These are phyloP conservation scores for Drosophila parthenogenetica DNA, from an alignment of 2,888 invertebrate species.

Conservation along the genomic window DNA sequence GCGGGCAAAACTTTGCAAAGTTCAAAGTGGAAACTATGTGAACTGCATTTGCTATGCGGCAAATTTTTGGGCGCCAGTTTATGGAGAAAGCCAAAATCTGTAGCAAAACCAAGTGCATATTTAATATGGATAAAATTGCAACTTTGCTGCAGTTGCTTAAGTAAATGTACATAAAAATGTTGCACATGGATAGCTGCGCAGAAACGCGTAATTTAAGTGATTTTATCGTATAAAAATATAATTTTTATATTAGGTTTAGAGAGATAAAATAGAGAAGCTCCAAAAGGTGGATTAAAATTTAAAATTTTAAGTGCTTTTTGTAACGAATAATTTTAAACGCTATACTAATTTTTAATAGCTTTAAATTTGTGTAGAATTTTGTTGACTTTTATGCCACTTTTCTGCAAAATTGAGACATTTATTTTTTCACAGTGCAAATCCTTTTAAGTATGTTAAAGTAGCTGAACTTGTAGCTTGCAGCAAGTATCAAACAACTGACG, in stretches of 20 bases:
- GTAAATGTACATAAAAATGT: background rate
- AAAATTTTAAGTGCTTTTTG: no score
- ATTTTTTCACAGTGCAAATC: background rate
- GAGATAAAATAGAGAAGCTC: no score
- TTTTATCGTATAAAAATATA: background rate
- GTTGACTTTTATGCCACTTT: no score
- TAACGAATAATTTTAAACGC: no score
- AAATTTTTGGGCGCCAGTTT: slow-evolving; percentile 31
- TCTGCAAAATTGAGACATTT: no score
- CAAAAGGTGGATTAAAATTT: no score
- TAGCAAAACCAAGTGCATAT: slow-evolving; percentile 5
- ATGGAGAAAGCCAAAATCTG: slow-evolving; percentile 11
- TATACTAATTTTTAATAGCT: no score
- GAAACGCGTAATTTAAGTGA: background rate
- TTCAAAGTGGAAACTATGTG: slow-evolving; percentile 64
- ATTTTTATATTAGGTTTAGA: background rate
- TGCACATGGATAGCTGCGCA: background rate
- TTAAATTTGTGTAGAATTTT: no score
- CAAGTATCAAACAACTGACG: slow-evolving; percentile 7
- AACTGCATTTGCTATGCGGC: slow-evolving; percentile 73
- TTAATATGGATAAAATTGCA: slow-evolving; percentile 19
- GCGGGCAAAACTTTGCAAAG: slow-evolving; percentile 56
- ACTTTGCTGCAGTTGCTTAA: slow-evolving; percentile 14
- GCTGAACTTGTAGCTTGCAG: background rate
- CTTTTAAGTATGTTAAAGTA: slow-evolving; percentile 15